Conservation (phyloP, 2,113 vertebrate species). For the Notarius quadriscutis region DNA sequence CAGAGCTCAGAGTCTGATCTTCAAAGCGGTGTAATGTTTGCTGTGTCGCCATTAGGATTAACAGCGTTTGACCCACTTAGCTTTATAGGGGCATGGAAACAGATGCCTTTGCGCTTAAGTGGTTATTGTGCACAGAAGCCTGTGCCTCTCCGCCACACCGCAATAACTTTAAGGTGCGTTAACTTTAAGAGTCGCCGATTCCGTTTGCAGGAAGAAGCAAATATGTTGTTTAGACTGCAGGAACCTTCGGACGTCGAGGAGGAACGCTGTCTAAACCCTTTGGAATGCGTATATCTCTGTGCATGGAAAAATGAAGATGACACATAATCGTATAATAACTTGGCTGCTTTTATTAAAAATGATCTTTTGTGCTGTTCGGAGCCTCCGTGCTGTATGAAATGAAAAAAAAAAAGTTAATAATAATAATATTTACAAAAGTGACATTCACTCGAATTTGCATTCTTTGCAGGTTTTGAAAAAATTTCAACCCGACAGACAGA, state of each 20-base stretch:
- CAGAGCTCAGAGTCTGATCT: constrained; percentile 37
- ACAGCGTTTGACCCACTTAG: constrained; percentile 59
- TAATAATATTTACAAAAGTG: not conserved
- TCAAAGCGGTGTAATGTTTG: constrained; percentile 60
- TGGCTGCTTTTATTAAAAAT: constrained; percentile 44
- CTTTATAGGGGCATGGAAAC: constrained; percentile 56
- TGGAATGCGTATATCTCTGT: constrained; percentile 44
- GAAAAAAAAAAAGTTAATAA: too few species aligned
- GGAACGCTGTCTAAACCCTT: constrained; percentile 23
- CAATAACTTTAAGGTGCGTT: constrained; percentile 49
- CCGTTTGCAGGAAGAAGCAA: constrained; percentile 25
- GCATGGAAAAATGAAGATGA: constrained; percentile 31
- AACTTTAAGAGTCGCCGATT: constrained; percentile 27
- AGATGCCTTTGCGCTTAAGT: constrained; percentile 52
- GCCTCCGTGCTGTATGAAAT: not conserved
- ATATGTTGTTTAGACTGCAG: constrained; percentile 47
- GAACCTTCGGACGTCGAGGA: constrained; percentile 16
- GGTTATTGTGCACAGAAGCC: constrained; percentile 47
- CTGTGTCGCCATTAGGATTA: constrained; percentile 53
- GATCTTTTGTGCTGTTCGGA: not conserved
- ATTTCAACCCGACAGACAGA: not conserved
- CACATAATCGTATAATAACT: constrained; percentile 37
- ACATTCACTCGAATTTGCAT: not conserved
- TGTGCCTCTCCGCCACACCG: constrained; percentile 7
- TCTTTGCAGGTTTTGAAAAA: not conserved